phyloP scores from a whole-genome alignment of 1,140 invertebrate species.

The Schlechtendalia chinensis region DNA sequence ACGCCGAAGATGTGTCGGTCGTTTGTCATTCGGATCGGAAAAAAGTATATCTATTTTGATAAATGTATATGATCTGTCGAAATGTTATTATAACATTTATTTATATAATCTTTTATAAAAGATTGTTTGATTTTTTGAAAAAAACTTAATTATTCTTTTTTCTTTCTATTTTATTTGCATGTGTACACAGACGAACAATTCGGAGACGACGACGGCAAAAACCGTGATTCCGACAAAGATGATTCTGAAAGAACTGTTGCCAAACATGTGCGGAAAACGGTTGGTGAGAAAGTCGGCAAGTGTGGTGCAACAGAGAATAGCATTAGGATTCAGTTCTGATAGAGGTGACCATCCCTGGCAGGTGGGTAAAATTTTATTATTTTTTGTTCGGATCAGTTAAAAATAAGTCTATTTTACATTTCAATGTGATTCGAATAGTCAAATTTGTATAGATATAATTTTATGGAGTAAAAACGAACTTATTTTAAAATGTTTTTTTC shows the following conservation, averaged over 20 bases:
- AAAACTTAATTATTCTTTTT: no score
- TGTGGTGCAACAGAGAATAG: slow-evolving; percentile 61
- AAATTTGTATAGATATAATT: no score
- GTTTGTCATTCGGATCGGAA: slow-evolving; percentile 57
- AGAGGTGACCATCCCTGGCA: slow-evolving; percentile 77
- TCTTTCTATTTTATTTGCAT: no score
- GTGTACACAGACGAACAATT: not conserved
- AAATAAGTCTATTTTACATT: no score
- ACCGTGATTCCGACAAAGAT: not conserved
- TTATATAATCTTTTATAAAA: no score
- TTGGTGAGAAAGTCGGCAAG: slow-evolving; percentile 56
- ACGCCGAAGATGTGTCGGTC: slow-evolving; percentile 74
- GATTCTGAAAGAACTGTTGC: slow-evolving; percentile 7
- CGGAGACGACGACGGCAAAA: not conserved
- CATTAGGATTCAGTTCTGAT: slow-evolving; percentile 61
- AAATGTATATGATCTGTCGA: no score
- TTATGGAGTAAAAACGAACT: no score
- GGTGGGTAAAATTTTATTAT: slow-evolving; percentile 56
- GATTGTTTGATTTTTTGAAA: no score
- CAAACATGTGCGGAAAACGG: slow-evolving; percentile 39
- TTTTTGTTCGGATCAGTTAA: no score
- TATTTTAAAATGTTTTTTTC: no score
- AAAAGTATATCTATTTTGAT: slow-evolving; percentile 18
- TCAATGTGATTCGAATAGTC: no score
- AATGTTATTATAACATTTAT: no score